Percentiles rank a stretch among this genome's conserved stretches.
These are phyloP conservation scores for Tachina lurida DNA, from an alignment of 2,888 invertebrate species.

Conservation along the genomic window DNA sequence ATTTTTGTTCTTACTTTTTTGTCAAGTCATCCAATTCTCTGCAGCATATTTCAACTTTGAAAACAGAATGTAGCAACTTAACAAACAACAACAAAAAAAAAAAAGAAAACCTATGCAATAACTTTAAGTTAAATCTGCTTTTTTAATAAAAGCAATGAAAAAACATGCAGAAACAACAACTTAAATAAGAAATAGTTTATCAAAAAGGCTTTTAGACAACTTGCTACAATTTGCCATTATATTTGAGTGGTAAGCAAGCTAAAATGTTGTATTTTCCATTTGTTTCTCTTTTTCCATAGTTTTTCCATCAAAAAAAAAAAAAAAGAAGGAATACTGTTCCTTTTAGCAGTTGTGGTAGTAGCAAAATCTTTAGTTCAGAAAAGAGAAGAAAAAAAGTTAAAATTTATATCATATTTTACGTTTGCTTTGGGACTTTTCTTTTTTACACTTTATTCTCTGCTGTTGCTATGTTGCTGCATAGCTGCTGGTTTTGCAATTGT, in stretches of 20 bases:
- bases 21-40: neutral
- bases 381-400: conserved; percentile 67
- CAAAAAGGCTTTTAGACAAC: conserved; percentile 68
- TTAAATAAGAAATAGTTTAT: conserved; percentile 61
- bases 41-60: conserved; percentile 1
- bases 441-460: neutral
- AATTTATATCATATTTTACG: conserved; percentile 81
- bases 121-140: conserved; percentile 58
- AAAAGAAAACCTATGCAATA: conserved; percentile 34
- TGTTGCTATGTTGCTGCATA: conserved; percentile 6
- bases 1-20: neutral
- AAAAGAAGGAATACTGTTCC: conserved; percentile 8
- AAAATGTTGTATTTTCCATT: conserved; percentile 38
- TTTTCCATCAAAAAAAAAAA: neutral
- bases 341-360: conserved; percentile 18
- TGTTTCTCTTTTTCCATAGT: conserved; percentile 30
- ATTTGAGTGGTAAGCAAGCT: conserved; percentile 54
- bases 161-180: neutral
- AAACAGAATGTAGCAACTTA: conserved; percentile 13
- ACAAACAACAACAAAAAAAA: neutral
- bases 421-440: conserved; percentile 77
- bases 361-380: conserved; percentile 62
- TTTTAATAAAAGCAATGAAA: conserved; percentile 27
- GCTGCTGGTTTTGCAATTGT: conserved; percentile 6
- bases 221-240: conserved; percentile 70